Conservation (phyloP, 92 coral and sea anemone genomes). For the Parazoanthus darwini region DNA sequence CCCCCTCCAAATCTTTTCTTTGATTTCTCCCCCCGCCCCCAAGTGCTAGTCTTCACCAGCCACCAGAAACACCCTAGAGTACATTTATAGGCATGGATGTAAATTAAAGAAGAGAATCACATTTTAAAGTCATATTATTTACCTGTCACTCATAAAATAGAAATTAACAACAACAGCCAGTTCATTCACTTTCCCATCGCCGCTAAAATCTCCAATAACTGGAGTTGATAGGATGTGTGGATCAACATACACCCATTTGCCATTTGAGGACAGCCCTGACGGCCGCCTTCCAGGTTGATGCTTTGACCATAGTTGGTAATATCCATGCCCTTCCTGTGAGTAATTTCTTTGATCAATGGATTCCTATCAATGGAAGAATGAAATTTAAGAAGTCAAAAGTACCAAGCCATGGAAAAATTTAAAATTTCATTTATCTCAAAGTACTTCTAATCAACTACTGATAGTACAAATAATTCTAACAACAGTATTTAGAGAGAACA, state of each 20-base stretch:
- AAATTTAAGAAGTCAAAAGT: neutral
- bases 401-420: too few species aligned
- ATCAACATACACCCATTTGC: constrained; percentile 71
- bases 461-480: too few species aligned
- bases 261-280: constrained; percentile 75
- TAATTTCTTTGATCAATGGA: neutral
- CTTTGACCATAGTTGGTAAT: constrained; percentile 58
- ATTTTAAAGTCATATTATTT: neutral
- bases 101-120: too few species aligned
- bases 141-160: constrained; percentile 85
- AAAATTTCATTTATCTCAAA: too few species aligned
- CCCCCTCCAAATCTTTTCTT: too few species aligned
- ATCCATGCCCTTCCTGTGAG: constrained; percentile 22
- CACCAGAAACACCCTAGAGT: too few species aligned
- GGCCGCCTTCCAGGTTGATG: constrained; percentile 62
- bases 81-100: too few species aligned
- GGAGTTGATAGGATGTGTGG: constrained; percentile 94
- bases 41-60: too few species aligned
- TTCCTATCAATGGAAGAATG: neutral
- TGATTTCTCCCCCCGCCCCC: too few species aligned
- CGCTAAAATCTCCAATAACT: constrained; percentile 83
- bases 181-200: constrained; percentile 78
- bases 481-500: too few species aligned
- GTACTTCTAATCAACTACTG: too few species aligned
- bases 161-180: constrained; percentile 82